Conservation (phyloP, 2,888 invertebrate genomes). For the Flexamia atlantica region DNA sequence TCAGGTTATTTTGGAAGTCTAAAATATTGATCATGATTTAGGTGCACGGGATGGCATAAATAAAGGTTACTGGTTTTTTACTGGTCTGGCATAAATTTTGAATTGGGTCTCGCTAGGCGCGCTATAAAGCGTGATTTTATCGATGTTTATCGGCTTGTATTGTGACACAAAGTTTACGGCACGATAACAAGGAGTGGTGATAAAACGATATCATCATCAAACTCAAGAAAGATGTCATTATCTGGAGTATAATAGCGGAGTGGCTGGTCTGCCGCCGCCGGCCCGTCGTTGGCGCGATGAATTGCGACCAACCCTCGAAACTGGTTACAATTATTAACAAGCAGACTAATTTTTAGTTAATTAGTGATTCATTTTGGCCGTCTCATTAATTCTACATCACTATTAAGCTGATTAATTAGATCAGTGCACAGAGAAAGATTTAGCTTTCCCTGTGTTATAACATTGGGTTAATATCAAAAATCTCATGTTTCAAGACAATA, state of each 20-base stretch:
- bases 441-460: too few relatives aligned
- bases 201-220: constrained; percentile 44
- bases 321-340: neutral
- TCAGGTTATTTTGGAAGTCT: too few relatives aligned
- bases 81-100: constrained; percentile 25
- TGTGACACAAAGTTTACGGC: constrained; percentile 42
- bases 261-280: neutral
- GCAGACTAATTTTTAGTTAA: too few relatives aligned
- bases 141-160: constrained; percentile 51
- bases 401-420: neutral
- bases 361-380: too few relatives aligned
- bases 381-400: constrained; percentile 1
- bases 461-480: too few relatives aligned
- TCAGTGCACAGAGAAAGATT: too few relatives aligned
- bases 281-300: constrained; percentile 41
- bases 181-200: constrained; percentile 35
- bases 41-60: neutral
- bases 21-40: too few relatives aligned
- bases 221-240: constrained; percentile 38
- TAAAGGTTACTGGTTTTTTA: constrained; percentile 16
- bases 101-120: constrained; percentile 12
- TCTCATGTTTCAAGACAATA: too few relatives aligned
- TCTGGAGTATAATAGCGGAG: constrained; percentile 3
- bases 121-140: constrained; percentile 45
- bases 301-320: constrained; percentile 16